Evolutionary conservation across 1,140 invertebrate genomes (phyloP).

Genomic region (Alviniconcha marisindica): DNA sequence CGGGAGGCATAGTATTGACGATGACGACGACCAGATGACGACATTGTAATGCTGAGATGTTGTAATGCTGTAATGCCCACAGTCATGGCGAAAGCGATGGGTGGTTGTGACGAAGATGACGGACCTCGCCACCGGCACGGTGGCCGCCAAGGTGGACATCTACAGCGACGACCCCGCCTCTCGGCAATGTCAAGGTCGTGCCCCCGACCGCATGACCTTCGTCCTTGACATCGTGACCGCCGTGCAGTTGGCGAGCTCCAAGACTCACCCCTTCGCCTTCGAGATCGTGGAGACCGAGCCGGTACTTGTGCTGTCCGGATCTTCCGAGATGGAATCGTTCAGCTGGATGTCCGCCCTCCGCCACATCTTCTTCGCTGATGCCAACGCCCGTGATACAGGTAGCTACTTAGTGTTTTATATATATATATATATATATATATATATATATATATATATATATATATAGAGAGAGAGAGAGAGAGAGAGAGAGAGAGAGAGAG

Average conservation of each 20-base stretch:
- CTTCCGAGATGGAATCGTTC: slow-evolving; percentile 50
- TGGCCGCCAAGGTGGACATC: slow-evolving; percentile 56
- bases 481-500: no score
- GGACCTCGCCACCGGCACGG: slow-evolving; percentile 49
- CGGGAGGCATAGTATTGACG: no score
- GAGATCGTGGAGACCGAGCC: slow-evolving; percentile 57
- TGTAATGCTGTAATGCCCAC: no score
- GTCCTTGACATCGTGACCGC: slow-evolving; percentile 58
- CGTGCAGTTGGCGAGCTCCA: slow-evolving; percentile 54
- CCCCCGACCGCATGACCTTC: slow-evolving; percentile 53
- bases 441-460: no score
- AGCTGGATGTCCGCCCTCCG: slow-evolving; percentile 54
- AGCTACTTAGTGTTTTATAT: no score
- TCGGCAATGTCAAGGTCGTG: neutral
- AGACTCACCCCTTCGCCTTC: slow-evolving; percentile 58
- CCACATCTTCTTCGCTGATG: slow-evolving; percentile 52
- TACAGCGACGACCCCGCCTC: slow-evolving; percentile 49
- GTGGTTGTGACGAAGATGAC: slow-evolving; percentile 63
- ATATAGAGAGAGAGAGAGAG: no score
- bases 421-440: no score
- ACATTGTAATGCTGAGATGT: no score
- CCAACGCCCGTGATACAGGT: neutral
- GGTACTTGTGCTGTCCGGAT: slow-evolving; percentile 54
- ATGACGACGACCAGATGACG: no score
- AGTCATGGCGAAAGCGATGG: slow-evolving; percentile 64